These are phyloP conservation scores for Temnothorax ravouxi DNA, from an alignment of 2,888 invertebrate genomes.

Conservation along the genomic window DNA sequence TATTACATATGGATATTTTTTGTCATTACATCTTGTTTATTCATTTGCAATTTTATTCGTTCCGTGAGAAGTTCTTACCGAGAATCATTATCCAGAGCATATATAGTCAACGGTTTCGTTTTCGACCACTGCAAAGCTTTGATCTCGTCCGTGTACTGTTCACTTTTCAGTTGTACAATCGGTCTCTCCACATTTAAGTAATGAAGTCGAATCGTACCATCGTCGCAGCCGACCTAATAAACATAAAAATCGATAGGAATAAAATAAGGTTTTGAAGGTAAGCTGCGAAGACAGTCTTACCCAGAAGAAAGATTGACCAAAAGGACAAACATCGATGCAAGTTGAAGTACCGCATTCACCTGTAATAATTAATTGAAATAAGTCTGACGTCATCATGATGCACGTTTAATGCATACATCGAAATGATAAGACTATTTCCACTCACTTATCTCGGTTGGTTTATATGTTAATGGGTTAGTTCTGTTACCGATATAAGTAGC, in stretches of 20 bases:
- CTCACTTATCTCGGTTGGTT: constrained; percentile 78
- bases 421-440: constrained; percentile 18
- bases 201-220: constrained; percentile 87
- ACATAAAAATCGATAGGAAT: constrained; percentile 33
- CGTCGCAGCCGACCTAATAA: constrained; percentile 86
- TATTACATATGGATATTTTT: background rate
- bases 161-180: constrained; percentile 84
- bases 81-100: constrained; percentile 86
- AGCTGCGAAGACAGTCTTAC: constrained; percentile 74
- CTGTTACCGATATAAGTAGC: constrained; percentile 81
- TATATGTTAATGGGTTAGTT: constrained; percentile 79
- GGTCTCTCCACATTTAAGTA: constrained; percentile 86
- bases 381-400: background rate
- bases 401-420: background rate
- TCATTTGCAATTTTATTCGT: background rate
- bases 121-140: constrained; percentile 87
- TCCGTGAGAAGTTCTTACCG: constrained; percentile 77
- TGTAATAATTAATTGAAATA: constrained; percentile 66
- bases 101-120: constrained; percentile 87
- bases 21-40: background rate
- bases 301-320: constrained; percentile 86
- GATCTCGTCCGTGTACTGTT: constrained; percentile 81
- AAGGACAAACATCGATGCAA: constrained; percentile 87
- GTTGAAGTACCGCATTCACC: constrained; percentile 83
- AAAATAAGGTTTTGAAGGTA: background rate